Conservation (phyloP, 1,140 invertebrate genomes). For the Heliconius nattereri region DNA sequence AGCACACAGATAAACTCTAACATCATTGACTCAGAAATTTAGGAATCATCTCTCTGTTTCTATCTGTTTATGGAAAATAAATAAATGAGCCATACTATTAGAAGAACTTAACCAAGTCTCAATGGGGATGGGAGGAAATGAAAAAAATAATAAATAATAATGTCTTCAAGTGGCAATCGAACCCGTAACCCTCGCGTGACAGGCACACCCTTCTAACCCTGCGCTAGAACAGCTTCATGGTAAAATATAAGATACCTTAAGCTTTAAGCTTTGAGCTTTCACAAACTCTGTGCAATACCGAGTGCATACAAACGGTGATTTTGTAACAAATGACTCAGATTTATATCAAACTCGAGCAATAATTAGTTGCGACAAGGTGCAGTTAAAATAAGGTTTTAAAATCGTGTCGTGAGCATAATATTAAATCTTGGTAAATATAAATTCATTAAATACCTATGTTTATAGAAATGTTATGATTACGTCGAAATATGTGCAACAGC, state of each 20-base stretch:
- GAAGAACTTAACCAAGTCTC: too few species aligned
- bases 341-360: conserved; percentile 28
- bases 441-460: background rate
- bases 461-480: conserved; percentile 1
- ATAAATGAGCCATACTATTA: too few species aligned
- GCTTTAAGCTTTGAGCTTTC: conserved; percentile 16
- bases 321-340: conserved; percentile 22
- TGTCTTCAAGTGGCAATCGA: too few species aligned
- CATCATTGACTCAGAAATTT: too few species aligned
- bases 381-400: conserved; percentile 11
- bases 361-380: conserved; percentile 17
- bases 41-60: too few species aligned
- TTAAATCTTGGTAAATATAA: conserved; percentile 4
- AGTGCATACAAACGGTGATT: conserved; percentile 18
- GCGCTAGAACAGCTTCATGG: background rate
- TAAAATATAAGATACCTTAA: background rate
- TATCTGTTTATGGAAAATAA: too few species aligned
- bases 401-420: background rate
- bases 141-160: too few species aligned
- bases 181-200: too few species aligned
- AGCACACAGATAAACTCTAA: too few species aligned
- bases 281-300: conserved; percentile 14
- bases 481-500: background rate
- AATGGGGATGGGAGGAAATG: too few species aligned
- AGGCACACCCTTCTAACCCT: too few species aligned